These are phyloP conservation scores for Falco novaeseelandiae DNA, from an alignment of 2,797 vertebrate species.

Conservation along the genomic window DNA sequence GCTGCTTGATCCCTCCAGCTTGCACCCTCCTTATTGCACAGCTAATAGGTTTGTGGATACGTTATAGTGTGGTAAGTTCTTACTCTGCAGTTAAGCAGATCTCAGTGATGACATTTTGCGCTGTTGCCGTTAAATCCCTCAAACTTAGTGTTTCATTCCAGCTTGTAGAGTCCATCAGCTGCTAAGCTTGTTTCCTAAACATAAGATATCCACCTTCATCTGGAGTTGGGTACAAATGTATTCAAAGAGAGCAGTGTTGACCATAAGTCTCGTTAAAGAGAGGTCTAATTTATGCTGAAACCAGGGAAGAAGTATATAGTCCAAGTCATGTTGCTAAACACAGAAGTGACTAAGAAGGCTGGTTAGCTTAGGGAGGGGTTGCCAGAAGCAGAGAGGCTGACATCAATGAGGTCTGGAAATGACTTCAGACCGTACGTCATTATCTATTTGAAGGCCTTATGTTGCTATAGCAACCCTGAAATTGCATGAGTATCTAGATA, in stretches of 20 bases:
- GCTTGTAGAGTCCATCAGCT: neutral
- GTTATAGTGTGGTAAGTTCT: neutral
- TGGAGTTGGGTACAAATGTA: neutral
- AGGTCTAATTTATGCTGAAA: neutral
- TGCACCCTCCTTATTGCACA: neutral
- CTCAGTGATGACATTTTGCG: neutral
- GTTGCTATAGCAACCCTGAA: neutral
- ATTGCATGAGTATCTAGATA: neutral
- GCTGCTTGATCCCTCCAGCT: neutral
- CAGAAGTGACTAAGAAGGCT: neutral
- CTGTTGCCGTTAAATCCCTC: neutral
- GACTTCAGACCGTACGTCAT: neutral
- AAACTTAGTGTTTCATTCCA: neutral
- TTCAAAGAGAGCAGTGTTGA: neutral
- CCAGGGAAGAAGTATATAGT: neutral
- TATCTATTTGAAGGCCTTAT: neutral
- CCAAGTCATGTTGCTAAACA: neutral
- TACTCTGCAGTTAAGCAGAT: neutral
- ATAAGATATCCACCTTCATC: accelerated
- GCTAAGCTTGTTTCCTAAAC: neutral
- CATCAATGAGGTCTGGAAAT: neutral
- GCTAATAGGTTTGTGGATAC: neutral
- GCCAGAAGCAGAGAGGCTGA: neutral
- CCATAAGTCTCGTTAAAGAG: neutral
- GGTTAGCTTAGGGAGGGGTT: neutral